Evolutionary conservation across 2,888 invertebrate species (phyloP), one percentile per base, ranked within the genome.

Genomic region (Tetragonula carbonaria): DNA sequence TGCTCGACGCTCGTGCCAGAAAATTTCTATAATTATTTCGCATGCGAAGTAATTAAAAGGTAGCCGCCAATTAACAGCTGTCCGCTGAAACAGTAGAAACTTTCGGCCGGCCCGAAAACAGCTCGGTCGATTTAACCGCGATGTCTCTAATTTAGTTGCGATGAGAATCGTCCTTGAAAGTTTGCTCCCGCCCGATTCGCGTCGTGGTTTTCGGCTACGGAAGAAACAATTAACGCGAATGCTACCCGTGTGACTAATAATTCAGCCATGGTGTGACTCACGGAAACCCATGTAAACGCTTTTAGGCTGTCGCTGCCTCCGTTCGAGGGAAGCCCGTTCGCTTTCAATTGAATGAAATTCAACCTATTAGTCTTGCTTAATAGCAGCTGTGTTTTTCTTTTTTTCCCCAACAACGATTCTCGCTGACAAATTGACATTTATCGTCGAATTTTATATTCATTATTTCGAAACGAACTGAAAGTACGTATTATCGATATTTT

Each of bases 221-320:
- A 74, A 66, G 59, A 71, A 71, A 82, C 81, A 82, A 82, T 82
- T 82, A 80, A 81, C 74, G 74, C 14, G 70, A 71, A 65, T n/a
- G 33, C 65, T 65, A 55, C 81, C 74, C 65, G 74, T 66, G 81
- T 53, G 81, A 74, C 82, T 65, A 74, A 81, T 81, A 80, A 82
- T 55, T 51, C 53, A 74, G 21, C 63, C 51, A 28, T 71, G 65
- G 51, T 50, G 51, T 66, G 81, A 74, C 59, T 81, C 74, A 74
- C 51, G 55, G 70, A 74, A 82, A 65, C 81, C 82, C 51, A 5
- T 66, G 74, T 70, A 57, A 28, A 74, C 74, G 70, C 73, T 57
- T 82, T 79, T 33, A 79, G 73, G 67, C 33, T 53, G 78, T 79
- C 66, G 71, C 53, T 71, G 71, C 66, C 38, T 77, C n/a, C 16